phyloP scores from a whole-genome alignment of 2,113 vertebrate genomes.

The Numenius arquata region DNA sequence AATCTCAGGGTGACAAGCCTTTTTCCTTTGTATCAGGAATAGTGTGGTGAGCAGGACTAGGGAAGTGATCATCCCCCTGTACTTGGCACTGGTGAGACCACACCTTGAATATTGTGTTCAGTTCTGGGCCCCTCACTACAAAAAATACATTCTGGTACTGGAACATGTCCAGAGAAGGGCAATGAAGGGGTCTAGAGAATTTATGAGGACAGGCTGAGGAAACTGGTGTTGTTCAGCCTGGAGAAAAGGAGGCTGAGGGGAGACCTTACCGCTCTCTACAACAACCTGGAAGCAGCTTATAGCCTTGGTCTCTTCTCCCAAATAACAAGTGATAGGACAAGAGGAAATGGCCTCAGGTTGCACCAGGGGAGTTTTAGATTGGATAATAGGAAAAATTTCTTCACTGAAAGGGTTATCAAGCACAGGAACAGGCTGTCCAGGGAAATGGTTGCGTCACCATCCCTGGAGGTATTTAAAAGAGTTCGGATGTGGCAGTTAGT shows the following conservation, averaged over 20 bases:
- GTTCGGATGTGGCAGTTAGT: background rate
- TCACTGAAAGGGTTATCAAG: background rate
- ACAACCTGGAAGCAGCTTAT: background rate
- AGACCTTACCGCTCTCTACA: background rate
- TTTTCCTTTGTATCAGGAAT: background rate
- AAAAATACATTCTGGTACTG: background rate
- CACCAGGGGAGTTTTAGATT: background rate
- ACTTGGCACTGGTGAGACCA: background rate
- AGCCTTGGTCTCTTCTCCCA: background rate
- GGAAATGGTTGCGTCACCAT: background rate
- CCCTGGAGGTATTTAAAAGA: background rate
- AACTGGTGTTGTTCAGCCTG: background rate
- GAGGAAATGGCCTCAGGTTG: background rate
- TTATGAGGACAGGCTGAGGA: background rate
- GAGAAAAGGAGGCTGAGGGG: background rate
- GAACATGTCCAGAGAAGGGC: background rate
- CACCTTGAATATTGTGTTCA: background rate
- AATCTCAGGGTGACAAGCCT: background rate
- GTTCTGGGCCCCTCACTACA: background rate
- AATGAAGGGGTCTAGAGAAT: background rate
- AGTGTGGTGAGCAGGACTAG: background rate
- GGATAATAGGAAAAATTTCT: background rate
- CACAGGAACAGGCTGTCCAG: background rate
- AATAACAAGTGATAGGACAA: background rate
- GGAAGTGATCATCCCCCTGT: background rate